Evolutionary conservation across 2,113 vertebrate genomes (phyloP), one percentile per base, ranked within the genome.

Genomic region (Syngnathus typhle): DNA sequence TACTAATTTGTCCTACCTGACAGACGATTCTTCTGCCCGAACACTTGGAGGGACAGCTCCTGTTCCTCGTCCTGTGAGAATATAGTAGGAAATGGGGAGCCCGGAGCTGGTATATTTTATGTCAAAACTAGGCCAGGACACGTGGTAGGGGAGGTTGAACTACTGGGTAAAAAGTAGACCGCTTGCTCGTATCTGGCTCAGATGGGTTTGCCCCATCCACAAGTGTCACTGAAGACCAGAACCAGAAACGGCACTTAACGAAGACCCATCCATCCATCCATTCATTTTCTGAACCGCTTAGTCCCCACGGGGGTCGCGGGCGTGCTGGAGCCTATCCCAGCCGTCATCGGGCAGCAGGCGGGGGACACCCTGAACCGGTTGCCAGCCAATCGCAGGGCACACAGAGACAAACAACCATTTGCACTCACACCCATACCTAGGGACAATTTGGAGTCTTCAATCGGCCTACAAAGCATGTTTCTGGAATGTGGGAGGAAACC

Each of bases 1-100:
- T n/a, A n/a, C 86, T 85, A 87, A 88, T 87, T 85, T 88, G 82
- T 84, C 56, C 77, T 79, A 87, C 82, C 84, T 87, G 87, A 86
- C 87, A 84, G 77, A 71, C 73, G 69, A 68, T 79, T 69, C 67
- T 43, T 79, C 82, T 74, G 72, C 79, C 27, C 3, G 3, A 73
- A 65, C 74, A 82, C 79, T 82, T 74, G 56, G 49, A 84, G 84
- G 82, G 81, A 85, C 76, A 65, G 47, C 51, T 72, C 71, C 60
- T 64, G 64, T 71, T 76, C 85, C 58, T 66, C 66, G 72, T 77
- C 87, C 73, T 70, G 73, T 83, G 85, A 87, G 87, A 87, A 88
- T 85, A 84, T 84, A 75, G 77, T 72, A 73, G 68, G 77, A 79
- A 86, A 81, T 71, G 70, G 70, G 13, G 61, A 72, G 70, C 80